phyloP scores from a whole-genome alignment of 2,888 invertebrate genomes.

The Trileptium ribeirensis region DNA sequence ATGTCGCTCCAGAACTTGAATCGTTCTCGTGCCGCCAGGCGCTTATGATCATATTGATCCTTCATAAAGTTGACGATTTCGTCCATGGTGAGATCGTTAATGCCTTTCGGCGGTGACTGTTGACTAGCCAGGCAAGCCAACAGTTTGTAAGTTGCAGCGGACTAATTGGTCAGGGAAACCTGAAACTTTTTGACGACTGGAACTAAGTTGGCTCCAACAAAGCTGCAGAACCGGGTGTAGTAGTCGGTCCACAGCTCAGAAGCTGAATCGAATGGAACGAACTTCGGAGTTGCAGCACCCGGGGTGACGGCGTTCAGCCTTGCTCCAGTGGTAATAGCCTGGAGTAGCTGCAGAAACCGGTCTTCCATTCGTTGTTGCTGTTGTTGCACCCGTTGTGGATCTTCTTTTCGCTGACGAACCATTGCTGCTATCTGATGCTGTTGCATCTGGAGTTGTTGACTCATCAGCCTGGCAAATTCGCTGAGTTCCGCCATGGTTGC shows the following conservation, averaged over 20 bases:
- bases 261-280: slow-evolving; percentile 20
- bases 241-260: slow-evolving; percentile 9
- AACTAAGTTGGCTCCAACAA: slow-evolving; percentile 14
- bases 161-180: not conserved
- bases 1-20: slow-evolving; percentile 34
- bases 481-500: too few relatives aligned
- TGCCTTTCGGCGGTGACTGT: not conserved
- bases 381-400: too few relatives aligned
- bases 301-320: too few relatives aligned
- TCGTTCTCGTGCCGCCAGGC: slow-evolving; percentile 29
- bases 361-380: too few relatives aligned
- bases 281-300: too few relatives aligned
- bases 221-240: not conserved
- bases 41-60: slow-evolving; percentile 26
- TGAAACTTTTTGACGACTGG: not conserved
- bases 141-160: slow-evolving; percentile 24
- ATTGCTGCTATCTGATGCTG: too few relatives aligned
- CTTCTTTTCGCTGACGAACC: too few relatives aligned
- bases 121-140: not conserved
- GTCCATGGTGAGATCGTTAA: slow-evolving; percentile 3
- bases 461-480: too few relatives aligned
- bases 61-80: slow-evolving; percentile 3
- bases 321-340: too few relatives aligned
- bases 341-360: too few relatives aligned
- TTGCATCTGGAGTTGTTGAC: too few relatives aligned